A percentile compares a stretch with the other conserved stretches of the same genome.
These are phyloP conservation scores for Eupithecia dodoneata DNA, from an alignment of 2,888 invertebrate genomes.

Conservation along the genomic window DNA sequence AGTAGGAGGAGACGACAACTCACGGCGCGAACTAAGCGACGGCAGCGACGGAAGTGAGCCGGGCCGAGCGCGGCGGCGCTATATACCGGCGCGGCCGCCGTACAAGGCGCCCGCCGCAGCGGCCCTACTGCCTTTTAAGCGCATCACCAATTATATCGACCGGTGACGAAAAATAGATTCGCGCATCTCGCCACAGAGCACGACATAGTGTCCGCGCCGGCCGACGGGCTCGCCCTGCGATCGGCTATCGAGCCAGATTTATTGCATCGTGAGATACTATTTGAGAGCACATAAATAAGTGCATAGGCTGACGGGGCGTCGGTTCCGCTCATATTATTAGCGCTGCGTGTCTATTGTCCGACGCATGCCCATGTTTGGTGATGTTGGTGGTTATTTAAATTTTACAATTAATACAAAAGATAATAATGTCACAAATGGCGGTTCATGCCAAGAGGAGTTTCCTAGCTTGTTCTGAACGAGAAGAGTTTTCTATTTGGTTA, in stretches of 20 bases:
- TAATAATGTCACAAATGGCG: too few species aligned
- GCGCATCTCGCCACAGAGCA: conserved; percentile 33
- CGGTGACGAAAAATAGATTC: conserved; percentile 53
- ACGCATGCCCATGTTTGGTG: too few species aligned
- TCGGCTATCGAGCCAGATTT: conserved; percentile 28
- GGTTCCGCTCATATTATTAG: neutral
- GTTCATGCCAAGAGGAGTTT: too few species aligned
- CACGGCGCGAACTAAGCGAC: conserved; percentile 43
- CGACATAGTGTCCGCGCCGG: conserved; percentile 4
- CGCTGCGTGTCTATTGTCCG: too few species aligned
- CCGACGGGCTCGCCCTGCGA: conserved; percentile 4
- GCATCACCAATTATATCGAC: conserved; percentile 57
- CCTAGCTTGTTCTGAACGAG: too few species aligned
- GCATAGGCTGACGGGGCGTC: neutral
- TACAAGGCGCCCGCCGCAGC: conserved; percentile 36
- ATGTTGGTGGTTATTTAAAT: too few species aligned
- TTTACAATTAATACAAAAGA: too few species aligned
- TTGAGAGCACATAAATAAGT: conserved; percentile 22
- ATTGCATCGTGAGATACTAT: conserved; percentile 23
- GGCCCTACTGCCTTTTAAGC: conserved; percentile 60
- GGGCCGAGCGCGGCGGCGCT: conserved; percentile 43
- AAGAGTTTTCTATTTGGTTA: too few species aligned
- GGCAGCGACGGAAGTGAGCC: conserved; percentile 47
- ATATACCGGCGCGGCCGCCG: conserved; percentile 36
- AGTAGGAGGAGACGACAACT: conserved; percentile 28